Evolutionary conservation across 2,888 invertebrate species (phyloP), one percentile per base, ranked within the genome.

Genomic region (Dione vanillae): DNA sequence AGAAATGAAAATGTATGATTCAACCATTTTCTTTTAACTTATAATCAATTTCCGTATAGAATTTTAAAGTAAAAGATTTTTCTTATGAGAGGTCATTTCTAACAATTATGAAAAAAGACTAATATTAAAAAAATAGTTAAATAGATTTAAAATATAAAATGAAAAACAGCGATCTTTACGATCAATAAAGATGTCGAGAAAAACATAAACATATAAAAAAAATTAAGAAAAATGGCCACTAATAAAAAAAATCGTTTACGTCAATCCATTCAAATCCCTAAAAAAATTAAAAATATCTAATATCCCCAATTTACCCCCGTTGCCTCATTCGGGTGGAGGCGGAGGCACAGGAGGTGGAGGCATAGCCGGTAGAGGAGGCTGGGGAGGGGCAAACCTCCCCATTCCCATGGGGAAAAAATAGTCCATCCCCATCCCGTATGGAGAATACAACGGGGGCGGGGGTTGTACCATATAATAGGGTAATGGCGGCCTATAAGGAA

Each of bases 311-410:
- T 35, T 37, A 14, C 52, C 27, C 3, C 54, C 35, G 37, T 9
- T 27, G 20, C 16, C 43, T 69, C 69, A 88, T 72, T 91, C 91
- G 0, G 95, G 95, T 51, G 95, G 96, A 14, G 95, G 95, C 27
- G 95, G 95, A 9, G 95, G 95, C 65, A 92, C 90, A 54, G 93
- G 91, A 0, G 95, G 95, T 43, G 95, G 95, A 11, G 95, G 95
- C 77, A 94, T 94, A 67, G 88, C 86, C 6, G 95, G 95, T 75
- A 94, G 81, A 2, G 94, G 94, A 0, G 95, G 95, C 64, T 88
- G 86, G 49, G 94, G 94, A 20, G 78, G 78, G 12, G 78, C 76
- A 40, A 74, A 78, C 74, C 61, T 45, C 14, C 61, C 43, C n/a
- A 61, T 49, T 19, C 49, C 61, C 61, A 77, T 70, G 6, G 74